A percentile compares a stretch with the other conserved stretches of the same genome.
phyloP scores from a whole-genome alignment of 2,113 vertebrate genomes.

The Heptranchias perlo region DNA sequence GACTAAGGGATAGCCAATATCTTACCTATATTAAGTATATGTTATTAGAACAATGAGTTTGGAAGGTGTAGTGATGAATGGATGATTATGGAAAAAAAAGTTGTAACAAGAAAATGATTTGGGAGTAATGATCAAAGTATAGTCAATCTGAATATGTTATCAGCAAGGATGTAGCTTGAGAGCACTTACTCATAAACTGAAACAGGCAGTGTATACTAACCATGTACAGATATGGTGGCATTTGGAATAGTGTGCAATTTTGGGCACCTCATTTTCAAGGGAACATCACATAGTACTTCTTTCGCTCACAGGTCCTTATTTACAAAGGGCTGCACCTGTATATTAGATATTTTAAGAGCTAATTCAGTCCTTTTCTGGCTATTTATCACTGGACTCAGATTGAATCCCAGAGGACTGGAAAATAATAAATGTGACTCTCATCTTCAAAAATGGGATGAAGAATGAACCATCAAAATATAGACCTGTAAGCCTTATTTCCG shows the following conservation, averaged over 20 bases:
- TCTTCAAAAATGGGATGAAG: not conserved
- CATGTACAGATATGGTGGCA: not conserved
- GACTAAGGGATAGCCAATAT: not conserved
- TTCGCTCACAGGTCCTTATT: not conserved
- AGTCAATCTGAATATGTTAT: not conserved
- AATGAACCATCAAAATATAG: not conserved
- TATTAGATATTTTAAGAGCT: not conserved
- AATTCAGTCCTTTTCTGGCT: not conserved
- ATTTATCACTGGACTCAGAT: not conserved
- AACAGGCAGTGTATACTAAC: not conserved
- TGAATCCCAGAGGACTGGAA: not conserved
- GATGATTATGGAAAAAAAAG: not conserved
- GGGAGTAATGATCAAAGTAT: not conserved
- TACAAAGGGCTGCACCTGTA: not conserved
- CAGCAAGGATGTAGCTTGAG: not conserved
- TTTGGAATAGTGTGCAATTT: not conserved
- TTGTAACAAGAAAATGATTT: not conserved
- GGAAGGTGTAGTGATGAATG: not conserved
- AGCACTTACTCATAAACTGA: not conserved
- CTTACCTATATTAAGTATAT: too few relatives aligned
- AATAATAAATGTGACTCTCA: not conserved
- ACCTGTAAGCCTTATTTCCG: not conserved
- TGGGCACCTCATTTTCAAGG: not conserved
- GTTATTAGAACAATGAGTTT: too few relatives aligned
- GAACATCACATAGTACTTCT: not conserved